Percentiles rank a stretch among this genome's conserved stretches.
Conservation (phyloP, 2,113 vertebrate species). For the Pao palembangensis region DNA sequence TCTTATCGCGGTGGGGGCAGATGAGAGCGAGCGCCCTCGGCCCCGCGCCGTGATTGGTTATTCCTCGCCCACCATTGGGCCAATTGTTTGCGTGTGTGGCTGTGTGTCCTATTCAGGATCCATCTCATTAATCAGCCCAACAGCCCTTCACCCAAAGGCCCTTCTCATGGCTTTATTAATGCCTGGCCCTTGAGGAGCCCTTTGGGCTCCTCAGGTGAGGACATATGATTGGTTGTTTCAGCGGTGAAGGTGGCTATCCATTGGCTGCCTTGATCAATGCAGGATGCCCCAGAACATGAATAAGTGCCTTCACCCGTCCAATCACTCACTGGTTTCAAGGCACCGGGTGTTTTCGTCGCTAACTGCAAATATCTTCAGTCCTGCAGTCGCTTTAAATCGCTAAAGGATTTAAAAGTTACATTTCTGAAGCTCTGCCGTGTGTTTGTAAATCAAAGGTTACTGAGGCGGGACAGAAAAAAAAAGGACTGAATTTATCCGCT, state of each 20-base stretch:
- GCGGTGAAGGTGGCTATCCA: conserved; percentile 49
- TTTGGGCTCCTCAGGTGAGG: conserved; percentile 16
- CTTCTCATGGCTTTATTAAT: conserved; percentile 49
- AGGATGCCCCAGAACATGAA: conserved; percentile 27
- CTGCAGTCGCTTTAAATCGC: neutral
- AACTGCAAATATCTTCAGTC: neutral
- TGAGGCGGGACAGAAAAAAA: neutral
- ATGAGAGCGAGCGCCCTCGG: conserved; percentile 29
- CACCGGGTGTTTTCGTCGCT: neutral
- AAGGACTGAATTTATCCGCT: neutral
- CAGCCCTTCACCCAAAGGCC: conserved; percentile 33
- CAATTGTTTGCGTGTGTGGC: conserved; percentile 33
- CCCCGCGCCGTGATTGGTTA: conserved; percentile 24
- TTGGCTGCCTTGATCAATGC: conserved; percentile 3
- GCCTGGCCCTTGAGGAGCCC: conserved; percentile 35
- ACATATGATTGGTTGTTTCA: conserved; percentile 51
- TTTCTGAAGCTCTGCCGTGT: too few relatives aligned
- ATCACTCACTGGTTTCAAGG: conserved; percentile 21
- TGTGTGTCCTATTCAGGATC: conserved; percentile 32
- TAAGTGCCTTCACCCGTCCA: conserved; percentile 24
- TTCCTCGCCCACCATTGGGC: conserved; percentile 18
- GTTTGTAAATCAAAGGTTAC: too few relatives aligned
- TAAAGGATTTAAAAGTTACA: neutral
- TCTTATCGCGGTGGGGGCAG: conserved; percentile 13
- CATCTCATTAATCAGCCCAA: conserved; percentile 47